phyloP scores from a whole-genome alignment of 2,113 vertebrate genomes.

The Polypterus senegalus region DNA sequence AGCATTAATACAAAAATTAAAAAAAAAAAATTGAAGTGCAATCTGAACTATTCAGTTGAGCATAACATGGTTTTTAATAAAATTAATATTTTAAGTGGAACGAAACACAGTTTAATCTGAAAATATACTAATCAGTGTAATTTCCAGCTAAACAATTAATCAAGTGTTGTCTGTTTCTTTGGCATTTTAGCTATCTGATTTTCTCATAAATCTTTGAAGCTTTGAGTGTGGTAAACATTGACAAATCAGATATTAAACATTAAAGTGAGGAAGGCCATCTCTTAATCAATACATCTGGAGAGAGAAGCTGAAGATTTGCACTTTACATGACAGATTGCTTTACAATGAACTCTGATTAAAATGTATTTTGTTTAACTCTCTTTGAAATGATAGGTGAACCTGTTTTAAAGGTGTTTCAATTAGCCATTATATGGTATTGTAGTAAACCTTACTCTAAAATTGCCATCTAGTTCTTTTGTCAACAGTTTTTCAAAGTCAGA shows the following conservation, averaged over 20 bases:
- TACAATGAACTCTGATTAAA: background rate
- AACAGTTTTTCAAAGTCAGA: slow-evolving; percentile 51
- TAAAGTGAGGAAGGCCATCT: too few relatives aligned
- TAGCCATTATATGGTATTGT: background rate
- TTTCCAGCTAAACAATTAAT: slow-evolving; percentile 23
- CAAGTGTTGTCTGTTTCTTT: slow-evolving; percentile 22
- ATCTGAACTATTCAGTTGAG: too few relatives aligned
- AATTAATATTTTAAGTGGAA: too few relatives aligned
- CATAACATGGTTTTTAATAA: too few relatives aligned
- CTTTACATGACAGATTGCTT: background rate
- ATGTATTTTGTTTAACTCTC: background rate
- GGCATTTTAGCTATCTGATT: slow-evolving; percentile 22
- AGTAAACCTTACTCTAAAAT: slow-evolving; percentile 5
- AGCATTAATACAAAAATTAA: too few relatives aligned
- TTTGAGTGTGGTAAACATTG: too few relatives aligned
- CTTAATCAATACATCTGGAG: too few relatives aligned
- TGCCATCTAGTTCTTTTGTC: slow-evolving; percentile 31
- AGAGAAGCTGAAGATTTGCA: background rate
- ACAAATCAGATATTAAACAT: too few relatives aligned
- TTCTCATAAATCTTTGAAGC: slow-evolving; percentile 4
- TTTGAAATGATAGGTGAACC: background rate
- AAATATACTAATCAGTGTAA: slow-evolving; percentile 27
- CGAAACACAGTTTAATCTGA: background rate
- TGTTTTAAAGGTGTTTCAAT: background rate
- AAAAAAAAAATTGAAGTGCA: too few relatives aligned